Evolutionary conservation across 2,113 vertebrate genomes (phyloP), one percentile per base, ranked within the genome.

Genomic region (Corydoras sp.): DNA sequence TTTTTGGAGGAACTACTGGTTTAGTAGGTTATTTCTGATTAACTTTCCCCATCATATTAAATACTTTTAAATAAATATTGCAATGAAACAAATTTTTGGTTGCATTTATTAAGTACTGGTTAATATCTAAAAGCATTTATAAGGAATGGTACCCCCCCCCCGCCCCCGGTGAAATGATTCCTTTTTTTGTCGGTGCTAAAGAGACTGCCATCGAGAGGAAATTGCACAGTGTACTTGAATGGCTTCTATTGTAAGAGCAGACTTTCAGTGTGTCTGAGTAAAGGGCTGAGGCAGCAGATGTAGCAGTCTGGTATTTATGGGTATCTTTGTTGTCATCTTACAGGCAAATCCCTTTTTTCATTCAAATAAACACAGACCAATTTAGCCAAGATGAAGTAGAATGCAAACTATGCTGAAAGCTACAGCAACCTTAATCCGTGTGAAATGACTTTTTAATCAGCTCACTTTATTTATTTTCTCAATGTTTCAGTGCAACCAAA

Each of bases 331-430:
- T 31, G 29, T 54, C 1, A 10, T 14, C n/a, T 71, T 8, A 24
- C 7, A 31, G 5, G 48, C 55, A 58, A 64, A 58, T 64, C 35
- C 14, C 2, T 58, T 59, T 10, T 11, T 31, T 12, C 14, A 18
- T 53, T 60, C 48, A 35, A 6, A 65, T 31, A 73, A 60, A 32
- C 64, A 67, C 0, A 9, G 56, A 5, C 0, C 49, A 53, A 24
- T 73, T 60, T 14, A 67, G 48, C 8, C 4, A 24, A 60, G 49
- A 53, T 51, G 4, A 9, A 66, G 14, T 18, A 66, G 55, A 73
- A 73, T 61, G 43, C 9, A 60, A 73, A 60, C 55, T 73, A 65
- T 58, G 6, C 71, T 59, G 55, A 7, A 9, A 51, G 58, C 53
- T 15, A 55, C 43, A 31, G n/a, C 58, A 60, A 10, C 31, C 5